phyloP scores from a whole-genome alignment of 2,888 invertebrate genomes.

The Hyles lineata region DNA sequence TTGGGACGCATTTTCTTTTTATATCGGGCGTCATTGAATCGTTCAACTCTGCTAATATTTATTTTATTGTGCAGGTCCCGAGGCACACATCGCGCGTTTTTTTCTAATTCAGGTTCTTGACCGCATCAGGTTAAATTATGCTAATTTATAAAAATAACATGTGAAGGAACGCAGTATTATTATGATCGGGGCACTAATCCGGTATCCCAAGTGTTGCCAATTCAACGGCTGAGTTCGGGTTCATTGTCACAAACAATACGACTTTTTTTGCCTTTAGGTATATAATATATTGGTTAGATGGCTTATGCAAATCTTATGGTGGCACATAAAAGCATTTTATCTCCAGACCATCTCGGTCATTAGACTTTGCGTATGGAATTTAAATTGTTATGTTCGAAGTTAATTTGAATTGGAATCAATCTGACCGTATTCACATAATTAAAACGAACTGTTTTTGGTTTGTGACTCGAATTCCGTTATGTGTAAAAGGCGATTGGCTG shows the following conservation, averaged over 20 bases:
- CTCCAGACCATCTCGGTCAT: constrained; percentile 8
- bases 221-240: neutral
- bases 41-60: neutral
- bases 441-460: neutral
- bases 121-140: constrained; percentile 28
- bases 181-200: constrained; percentile 22
- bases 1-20: neutral
- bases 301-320: neutral
- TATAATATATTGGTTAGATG: neutral
- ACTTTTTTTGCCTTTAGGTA: constrained; percentile 1
- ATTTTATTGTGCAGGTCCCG: neutral
- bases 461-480: constrained; percentile 12
- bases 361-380: constrained; percentile 14
- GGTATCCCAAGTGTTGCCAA: constrained; percentile 13
- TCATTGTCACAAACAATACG: constrained; percentile 20
- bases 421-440: neutral
- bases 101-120: constrained; percentile 23
- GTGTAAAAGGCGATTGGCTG: constrained; percentile 14
- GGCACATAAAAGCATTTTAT: constrained; percentile 21
- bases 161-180: constrained; percentile 9
- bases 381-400: neutral
- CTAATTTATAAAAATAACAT: constrained; percentile 22
- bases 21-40: neutral
- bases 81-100: neutral
- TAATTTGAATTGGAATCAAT: neutral